Conservation (phyloP, 2,797 vertebrate genomes). For the Salmo trutta region DNA sequence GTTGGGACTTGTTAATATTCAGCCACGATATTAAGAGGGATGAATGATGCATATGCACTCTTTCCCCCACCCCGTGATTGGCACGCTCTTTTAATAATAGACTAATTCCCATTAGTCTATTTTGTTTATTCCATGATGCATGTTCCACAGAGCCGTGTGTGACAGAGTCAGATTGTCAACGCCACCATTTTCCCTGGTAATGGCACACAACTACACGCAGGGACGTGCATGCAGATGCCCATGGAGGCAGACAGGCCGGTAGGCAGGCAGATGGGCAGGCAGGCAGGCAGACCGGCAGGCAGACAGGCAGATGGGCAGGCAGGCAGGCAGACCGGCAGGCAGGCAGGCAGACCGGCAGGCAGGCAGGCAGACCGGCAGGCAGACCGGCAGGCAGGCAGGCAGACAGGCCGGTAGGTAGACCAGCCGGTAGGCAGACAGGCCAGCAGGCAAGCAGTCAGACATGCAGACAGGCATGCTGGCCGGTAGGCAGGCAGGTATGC, state of each 20-base stretch:
- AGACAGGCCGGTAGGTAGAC: too few relatives aligned
- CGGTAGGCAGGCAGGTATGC: not conserved
- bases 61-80: not conserved
- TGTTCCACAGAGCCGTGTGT: not conserved
- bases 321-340: too few relatives aligned
- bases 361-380: too few relatives aligned
- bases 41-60: not conserved
- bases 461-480: too few relatives aligned
- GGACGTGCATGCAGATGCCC: too few relatives aligned
- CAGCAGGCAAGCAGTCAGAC: too few relatives aligned
- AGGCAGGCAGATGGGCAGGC: too few relatives aligned
- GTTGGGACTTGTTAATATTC: not conserved
- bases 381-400: not conserved
- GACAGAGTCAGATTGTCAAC: not conserved
- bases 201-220: not conserved
- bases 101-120: not conserved
- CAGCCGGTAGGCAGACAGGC: too few relatives aligned
- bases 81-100: not conserved
- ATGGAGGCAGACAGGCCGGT: too few relatives aligned
- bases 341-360: too few relatives aligned
- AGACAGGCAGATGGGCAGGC: too few relatives aligned
- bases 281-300: too few relatives aligned
- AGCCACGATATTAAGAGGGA: not conserved
- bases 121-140: constrained; percentile 2
- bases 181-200: not conserved